A percentile compares a stretch with the other conserved stretches of the same genome.
Evolutionary conservation across 2,888 invertebrate genomes (phyloP).

Genomic region (Mycogona germanica): DNA sequence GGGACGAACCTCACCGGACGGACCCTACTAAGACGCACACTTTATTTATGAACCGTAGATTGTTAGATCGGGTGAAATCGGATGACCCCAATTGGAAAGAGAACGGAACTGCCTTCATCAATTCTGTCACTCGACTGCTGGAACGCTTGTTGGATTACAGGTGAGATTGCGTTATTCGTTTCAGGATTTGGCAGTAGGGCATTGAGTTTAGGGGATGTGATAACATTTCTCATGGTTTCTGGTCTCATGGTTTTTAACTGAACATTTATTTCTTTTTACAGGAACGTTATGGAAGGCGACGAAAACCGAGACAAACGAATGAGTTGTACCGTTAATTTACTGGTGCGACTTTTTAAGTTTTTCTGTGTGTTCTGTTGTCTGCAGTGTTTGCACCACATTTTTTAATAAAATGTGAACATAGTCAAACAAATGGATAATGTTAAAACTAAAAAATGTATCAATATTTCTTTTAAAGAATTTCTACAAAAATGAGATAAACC

Average conservation of each 20-base stretch:
- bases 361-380: not conserved
- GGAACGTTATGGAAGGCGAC: constrained; percentile 79
- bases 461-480: constrained; percentile 56
- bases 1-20: too few species aligned
- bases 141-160: constrained; percentile 86
- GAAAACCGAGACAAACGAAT: constrained; percentile 90
- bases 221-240: constrained; percentile 5
- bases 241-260: constrained; percentile 1
- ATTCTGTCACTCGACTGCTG: constrained; percentile 74
- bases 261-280: constrained; percentile 16
- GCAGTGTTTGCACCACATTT: not conserved
- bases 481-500: constrained; percentile 89
- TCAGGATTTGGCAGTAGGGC: not conserved
- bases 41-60: constrained; percentile 43
- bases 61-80: constrained; percentile 70
- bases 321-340: constrained; percentile 89
- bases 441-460: too few species aligned
- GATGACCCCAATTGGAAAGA: constrained; percentile 82
- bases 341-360: constrained; percentile 44
- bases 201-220: constrained; percentile 21
- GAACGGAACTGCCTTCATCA: constrained; percentile 81
- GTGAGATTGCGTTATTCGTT: constrained; percentile 22
- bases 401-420: not conserved
- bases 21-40: not conserved
- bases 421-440: not conserved